A percentile compares a stretch with the other conserved stretches of the same genome.
phyloP scores from a whole-genome alignment of 1,140 invertebrate species.

The Belonocnema kinseyi region DNA sequence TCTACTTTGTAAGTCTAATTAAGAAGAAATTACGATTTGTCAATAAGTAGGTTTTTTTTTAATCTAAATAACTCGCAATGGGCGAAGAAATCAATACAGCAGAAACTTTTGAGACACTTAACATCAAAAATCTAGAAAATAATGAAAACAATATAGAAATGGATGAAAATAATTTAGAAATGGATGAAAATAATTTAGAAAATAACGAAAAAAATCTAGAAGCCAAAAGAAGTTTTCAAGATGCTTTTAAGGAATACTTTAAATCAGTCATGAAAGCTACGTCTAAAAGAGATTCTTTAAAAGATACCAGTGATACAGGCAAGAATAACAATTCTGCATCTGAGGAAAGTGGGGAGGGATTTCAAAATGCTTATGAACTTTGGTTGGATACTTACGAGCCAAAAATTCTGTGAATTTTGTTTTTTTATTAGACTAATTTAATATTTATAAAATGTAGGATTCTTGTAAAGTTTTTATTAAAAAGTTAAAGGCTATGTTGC shows the following conservation, averaged over 20 bases:
- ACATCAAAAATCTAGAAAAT: too few species aligned
- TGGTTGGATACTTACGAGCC: background rate
- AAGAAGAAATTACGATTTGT: background rate
- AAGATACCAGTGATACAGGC: background rate
- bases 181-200: background rate
- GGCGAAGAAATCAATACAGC: background rate
- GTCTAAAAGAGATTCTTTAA: too few species aligned
- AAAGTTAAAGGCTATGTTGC: too few species aligned
- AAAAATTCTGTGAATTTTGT: background rate
- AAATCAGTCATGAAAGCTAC: background rate
- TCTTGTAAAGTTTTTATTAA: too few species aligned
- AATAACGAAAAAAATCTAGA: background rate
- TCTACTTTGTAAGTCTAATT: too few species aligned
- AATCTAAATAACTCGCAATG: background rate
- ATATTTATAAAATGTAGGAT: too few species aligned
- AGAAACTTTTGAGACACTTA: background rate
- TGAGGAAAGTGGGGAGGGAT: background rate
- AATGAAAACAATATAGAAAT: background rate
- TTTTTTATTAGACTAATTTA: too few species aligned
- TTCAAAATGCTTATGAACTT: slow-evolving; percentile 5
- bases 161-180: background rate
- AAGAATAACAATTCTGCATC: background rate
- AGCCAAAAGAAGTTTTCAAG: background rate
- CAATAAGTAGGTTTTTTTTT: background rate
- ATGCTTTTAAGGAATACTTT: slow-evolving; percentile 6